Base-by-base conservation (phyloP, 2,113 vertebrate species). In the Tenebrosternarchus preto region DNA sequence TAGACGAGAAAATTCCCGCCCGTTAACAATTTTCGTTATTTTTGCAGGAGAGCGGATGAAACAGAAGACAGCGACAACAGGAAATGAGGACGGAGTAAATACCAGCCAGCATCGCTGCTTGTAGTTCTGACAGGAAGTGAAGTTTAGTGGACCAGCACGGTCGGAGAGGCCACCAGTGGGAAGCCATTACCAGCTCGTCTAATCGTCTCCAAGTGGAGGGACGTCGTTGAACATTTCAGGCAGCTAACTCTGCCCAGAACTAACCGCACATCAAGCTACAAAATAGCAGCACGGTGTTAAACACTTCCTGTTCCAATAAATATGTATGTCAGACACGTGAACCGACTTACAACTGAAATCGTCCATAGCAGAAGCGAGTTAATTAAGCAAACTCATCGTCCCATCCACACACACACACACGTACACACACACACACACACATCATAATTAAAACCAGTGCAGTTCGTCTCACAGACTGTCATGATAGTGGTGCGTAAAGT, bases 221-320 rank as follows among this genome's bases (percentile, higher is more conserved):
- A 76, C 39, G 43, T 67, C 50, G 66, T 60, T 68, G 55, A 12
- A 31, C 11, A 72, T 24, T 46, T 72, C 67, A 50, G 9, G 39
- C 39, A 61, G 36, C 50, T 33, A 70, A 88, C 82, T 84, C 87
- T 87, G 85, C 85, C 83, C 39, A 83, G 5, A 78, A 86, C 73
- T 27, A 90, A 89, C 87, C 84, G 33, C 89, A 91, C 90, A 89
- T 88, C 90, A 67, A 89, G 89, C 89, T 90, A 86, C 87, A 89
- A 91, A 88, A 87, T 89, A 87, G 86, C 81, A 88, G 86, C 85
- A 84, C 87, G 89, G 86, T 83, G 86, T 87, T 88, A 91, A 92
- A 88, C 89, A 85, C 82, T 91, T 91, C 88, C 90, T 90, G 87
- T 91, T 90, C 87, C 89, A 88, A 91, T 89, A 90, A 91, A 91